Evolutionary conservation across 2,113 vertebrate species (phyloP), one percentile per base, ranked within the genome.

Genomic region (Calidris pygmaea): DNA sequence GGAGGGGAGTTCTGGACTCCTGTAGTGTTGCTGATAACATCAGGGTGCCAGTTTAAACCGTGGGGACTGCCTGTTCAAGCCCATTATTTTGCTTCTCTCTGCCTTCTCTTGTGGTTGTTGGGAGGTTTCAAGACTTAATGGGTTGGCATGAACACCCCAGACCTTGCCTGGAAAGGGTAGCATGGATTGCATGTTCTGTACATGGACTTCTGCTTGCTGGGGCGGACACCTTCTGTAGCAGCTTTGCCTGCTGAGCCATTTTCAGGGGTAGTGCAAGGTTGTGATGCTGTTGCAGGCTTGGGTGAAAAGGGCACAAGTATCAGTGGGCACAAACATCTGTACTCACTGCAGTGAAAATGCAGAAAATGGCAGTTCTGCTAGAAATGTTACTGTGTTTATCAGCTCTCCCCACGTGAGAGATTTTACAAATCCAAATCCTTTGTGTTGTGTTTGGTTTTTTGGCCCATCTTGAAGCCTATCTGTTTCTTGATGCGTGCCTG

Each of bases 271-370:
- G 21, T 3, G 34, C 0, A 4, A 78, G 77, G 67, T 30, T 30
- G 35, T 13, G 52, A 48, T 76, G 70, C 68, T 4, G 1, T 48
- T 56, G 39, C 66, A 78, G 74, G 35, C 34, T 58, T 14, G 41
- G n/a, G 37, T 65, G 73, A 53, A 71, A 78, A 80, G 47, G 67
- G 66, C 27, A 59, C 22, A 16, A 32, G 13, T 59, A 39, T 32
- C 22, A 5, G 45, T 35, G 85, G 48, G 34, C 50, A 34, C 66
- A 41, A 56, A 62, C 62, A 32, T 59, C 58, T 48, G 68, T 41
- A 37, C n/a, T 68, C 52, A 63, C 86, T 90, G 90, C 84, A 87
- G 79, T 93, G 87, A 66, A 89, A 87, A 83, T 75, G 71, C 48
- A 82, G 73, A 77, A 85, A 85, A 72, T 72, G 71, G 75, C 47